A percentile compares a stretch with the other conserved stretches of the same genome.
Evolutionary conservation across 1,140 invertebrate genomes (phyloP).

Genomic region (Metaphire vulgaris): DNA sequence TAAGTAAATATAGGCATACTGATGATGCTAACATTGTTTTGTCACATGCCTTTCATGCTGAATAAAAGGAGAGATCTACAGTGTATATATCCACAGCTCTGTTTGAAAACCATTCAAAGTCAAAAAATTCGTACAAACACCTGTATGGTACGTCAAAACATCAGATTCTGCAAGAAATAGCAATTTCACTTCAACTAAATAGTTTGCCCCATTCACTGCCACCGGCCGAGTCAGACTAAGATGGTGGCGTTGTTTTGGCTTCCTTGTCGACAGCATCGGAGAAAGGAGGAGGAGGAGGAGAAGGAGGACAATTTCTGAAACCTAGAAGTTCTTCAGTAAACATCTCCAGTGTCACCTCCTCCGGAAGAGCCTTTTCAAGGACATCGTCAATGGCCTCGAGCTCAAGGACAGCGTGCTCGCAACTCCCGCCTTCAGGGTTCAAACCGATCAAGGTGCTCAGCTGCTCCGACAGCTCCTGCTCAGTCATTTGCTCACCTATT

Average conservation of each 20-base stretch:
- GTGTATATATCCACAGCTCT: no score
- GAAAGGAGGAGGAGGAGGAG: no score
- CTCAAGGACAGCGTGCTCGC: constrained; percentile 46
- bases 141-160: background rate
- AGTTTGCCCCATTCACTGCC: background rate
- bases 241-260: background rate
- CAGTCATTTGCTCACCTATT: constrained; percentile 52
- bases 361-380: constrained; percentile 46
- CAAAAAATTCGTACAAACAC: background rate
- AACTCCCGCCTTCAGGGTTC: constrained; percentile 47
- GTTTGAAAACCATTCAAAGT: no score
- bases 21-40: no score
- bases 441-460: constrained; percentile 47
- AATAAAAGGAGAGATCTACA: no score
- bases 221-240: background rate
- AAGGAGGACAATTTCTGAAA: no score
- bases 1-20: no score
- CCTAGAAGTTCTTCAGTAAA: constrained; percentile 47
- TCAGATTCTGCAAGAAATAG: background rate
- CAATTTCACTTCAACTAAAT: background rate
- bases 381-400: constrained; percentile 37
- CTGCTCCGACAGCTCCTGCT: constrained; percentile 51
- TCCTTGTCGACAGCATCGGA: background rate
- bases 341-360: constrained; percentile 42
- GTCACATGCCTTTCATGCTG: no score